These are phyloP conservation scores for Araneus ventricosus DNA, from an alignment of 1,140 invertebrate genomes.

Conservation along the genomic window DNA sequence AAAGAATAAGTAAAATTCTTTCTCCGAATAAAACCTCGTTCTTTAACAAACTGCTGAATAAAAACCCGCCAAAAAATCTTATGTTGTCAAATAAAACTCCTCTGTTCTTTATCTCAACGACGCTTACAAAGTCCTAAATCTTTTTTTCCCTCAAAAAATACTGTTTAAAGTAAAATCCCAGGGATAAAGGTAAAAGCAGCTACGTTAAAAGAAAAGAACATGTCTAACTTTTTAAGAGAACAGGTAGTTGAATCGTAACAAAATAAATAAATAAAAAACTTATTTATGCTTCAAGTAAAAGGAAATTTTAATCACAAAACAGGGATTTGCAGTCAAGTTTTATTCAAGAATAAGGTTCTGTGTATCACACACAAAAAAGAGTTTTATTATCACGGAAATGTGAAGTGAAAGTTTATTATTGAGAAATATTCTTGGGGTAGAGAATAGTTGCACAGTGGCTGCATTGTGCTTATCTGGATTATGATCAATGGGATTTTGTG, in stretches of 20 bases:
- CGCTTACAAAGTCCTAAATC: not conserved
- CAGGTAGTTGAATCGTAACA: not conserved
- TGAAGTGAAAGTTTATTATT: too few species aligned
- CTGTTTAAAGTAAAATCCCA: not conserved
- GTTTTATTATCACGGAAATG: too few species aligned
- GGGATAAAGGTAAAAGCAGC: not conserved
- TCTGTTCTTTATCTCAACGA: not conserved
- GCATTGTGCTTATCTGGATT: too few species aligned
- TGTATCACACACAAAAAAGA: too few species aligned
- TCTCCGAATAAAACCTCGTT: not conserved
- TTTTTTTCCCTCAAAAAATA: not conserved
- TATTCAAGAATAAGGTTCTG: too few species aligned
- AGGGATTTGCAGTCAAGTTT: not conserved
- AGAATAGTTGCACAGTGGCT: too few species aligned
- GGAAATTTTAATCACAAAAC: not conserved
- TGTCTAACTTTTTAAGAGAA: not conserved
- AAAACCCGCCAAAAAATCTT: not conserved
- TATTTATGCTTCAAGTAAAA: not conserved
- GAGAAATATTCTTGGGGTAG: too few species aligned
- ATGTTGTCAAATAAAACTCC: not conserved
- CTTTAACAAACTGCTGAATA: not conserved
- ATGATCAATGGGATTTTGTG: too few species aligned
- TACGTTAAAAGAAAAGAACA: not conserved
- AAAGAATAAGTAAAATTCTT: too few species aligned
- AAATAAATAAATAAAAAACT: not conserved